phyloP scores from a whole-genome alignment of 2,113 vertebrate genomes.

The Scolopax mira region DNA sequence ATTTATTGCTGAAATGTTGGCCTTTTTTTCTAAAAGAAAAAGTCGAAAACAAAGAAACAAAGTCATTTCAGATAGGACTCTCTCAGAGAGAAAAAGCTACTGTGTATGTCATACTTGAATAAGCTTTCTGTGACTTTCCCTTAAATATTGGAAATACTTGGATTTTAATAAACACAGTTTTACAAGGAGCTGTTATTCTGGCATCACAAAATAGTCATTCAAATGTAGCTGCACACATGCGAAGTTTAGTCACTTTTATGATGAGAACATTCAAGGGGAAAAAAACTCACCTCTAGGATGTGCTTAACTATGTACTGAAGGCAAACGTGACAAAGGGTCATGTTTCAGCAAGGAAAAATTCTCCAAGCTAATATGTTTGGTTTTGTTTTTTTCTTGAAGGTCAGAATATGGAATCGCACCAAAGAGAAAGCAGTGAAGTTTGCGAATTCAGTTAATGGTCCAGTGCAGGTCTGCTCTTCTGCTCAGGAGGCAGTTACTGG shows the following conservation, averaged over 20 bases:
- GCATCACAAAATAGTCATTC: background rate
- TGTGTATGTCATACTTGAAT: background rate
- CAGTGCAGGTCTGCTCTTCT: conserved; percentile 77
- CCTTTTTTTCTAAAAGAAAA: background rate
- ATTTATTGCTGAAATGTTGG: background rate
- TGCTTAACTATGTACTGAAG: rapidly evolving
- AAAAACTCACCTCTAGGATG: rapidly evolving
- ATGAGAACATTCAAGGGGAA: background rate
- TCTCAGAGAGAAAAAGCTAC: background rate
- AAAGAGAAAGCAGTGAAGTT: conserved; percentile 76
- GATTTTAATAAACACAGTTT: background rate
- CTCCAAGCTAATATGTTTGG: background rate
- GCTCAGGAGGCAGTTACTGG: conserved; percentile 84
- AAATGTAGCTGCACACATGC: background rate
- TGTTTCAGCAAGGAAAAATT: background rate
- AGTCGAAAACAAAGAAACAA: background rate
- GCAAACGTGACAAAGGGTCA: background rate
- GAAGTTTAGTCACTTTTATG: background rate
- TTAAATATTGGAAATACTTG: background rate
- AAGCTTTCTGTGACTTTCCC: background rate
- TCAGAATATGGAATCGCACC: conserved; percentile 88
- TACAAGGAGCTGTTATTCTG: background rate
- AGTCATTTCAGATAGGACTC: background rate
- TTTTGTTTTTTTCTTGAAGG: conserved; percentile 62
- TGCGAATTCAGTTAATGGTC: conserved; percentile 60